Percentiles rank a stretch among this genome's conserved stretches.
These are phyloP conservation scores for Venustaconcha ellipsiformis DNA, from an alignment of 1,140 invertebrate species.

Conservation along the genomic window DNA sequence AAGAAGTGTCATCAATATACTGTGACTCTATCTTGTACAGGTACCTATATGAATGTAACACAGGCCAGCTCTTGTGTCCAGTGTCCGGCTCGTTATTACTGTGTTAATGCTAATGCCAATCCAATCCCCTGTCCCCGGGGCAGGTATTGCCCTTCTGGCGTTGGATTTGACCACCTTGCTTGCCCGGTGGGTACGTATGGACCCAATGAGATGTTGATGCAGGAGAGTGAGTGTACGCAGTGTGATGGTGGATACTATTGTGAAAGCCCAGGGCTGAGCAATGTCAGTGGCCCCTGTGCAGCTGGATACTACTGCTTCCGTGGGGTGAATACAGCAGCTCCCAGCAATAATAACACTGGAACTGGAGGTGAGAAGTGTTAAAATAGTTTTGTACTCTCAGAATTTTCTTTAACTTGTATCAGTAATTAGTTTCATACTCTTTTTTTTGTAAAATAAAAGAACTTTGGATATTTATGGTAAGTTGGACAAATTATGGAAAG, in stretches of 20 bases:
- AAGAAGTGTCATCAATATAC: too few relatives aligned
- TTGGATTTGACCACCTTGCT: conserved; percentile 55
- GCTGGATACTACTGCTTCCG: conserved; percentile 60
- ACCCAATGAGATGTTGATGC: conserved; percentile 42
- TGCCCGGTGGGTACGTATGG: conserved; percentile 60
- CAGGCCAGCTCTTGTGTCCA: conserved; percentile 54
- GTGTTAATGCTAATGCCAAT: conserved; percentile 53
- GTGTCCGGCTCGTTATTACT: conserved; percentile 63
- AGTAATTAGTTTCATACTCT: too few relatives aligned
- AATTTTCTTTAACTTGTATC: too few relatives aligned
- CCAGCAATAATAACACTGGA: conserved; percentile 62
- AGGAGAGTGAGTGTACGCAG: conserved; percentile 52
- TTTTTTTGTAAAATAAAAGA: too few relatives aligned
- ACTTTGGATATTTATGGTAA: too few relatives aligned
- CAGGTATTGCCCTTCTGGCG: conserved; percentile 53
- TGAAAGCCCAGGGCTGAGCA: conserved; percentile 45
- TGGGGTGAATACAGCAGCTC: conserved; percentile 59
- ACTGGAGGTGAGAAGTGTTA: conserved; percentile 52
- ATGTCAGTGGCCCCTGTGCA: conserved; percentile 48
- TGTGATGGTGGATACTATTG: conserved; percentile 64
- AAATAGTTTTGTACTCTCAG: too few relatives aligned
- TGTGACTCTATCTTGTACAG: conserved; percentile 31
- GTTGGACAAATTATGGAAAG: too few relatives aligned
- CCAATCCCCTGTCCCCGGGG: conserved; percentile 60
- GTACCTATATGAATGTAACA: conserved; percentile 65